phyloP scores from a whole-genome alignment of 2,888 invertebrate species.

The Hypomecis atomaria region DNA sequence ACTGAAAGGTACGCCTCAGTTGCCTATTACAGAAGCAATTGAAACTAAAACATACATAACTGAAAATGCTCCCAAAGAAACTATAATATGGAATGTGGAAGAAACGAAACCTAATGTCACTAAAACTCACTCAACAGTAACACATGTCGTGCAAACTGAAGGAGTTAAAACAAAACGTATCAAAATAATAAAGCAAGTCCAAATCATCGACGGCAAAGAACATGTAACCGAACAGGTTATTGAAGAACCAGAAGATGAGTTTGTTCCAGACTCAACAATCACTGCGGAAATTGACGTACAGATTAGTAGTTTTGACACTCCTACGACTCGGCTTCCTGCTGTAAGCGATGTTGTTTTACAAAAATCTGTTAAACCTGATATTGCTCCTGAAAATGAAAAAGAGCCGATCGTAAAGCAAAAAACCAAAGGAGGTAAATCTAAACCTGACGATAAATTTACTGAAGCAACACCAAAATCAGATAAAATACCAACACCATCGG shows the following conservation, averaged over 20 bases:
- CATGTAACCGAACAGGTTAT: slow-evolving; percentile 90
- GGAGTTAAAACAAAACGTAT: slow-evolving; percentile 66
- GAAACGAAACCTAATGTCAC: slow-evolving; percentile 1
- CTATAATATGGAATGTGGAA: neutral
- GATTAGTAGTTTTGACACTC: slow-evolving; percentile 44
- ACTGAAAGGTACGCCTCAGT: neutral
- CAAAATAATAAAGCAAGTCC: slow-evolving; percentile 88
- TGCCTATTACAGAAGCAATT: neutral
- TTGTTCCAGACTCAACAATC: slow-evolving; percentile 43
- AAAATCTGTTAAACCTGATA: slow-evolving; percentile 28
- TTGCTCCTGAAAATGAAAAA: neutral
- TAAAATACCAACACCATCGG: neutral
- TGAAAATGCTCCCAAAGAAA: slow-evolving; percentile 1
- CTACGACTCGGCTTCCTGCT: slow-evolving; percentile 24
- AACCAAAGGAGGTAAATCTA: slow-evolving; percentile 3
- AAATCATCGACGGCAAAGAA: slow-evolving; percentile 92
- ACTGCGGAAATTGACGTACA: slow-evolving; percentile 62
- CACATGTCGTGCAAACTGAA: slow-evolving; percentile 60
- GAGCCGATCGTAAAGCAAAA: neutral
- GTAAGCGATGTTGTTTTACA: slow-evolving; percentile 21
- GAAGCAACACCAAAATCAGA: slow-evolving; percentile 22
- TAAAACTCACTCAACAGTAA: slow-evolving; percentile 47
- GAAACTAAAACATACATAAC: neutral
- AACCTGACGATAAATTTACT: slow-evolving; percentile 11
- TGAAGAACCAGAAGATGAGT: slow-evolving; percentile 88